A percentile compares a stretch with the other conserved stretches of the same genome.
These are phyloP conservation scores for Orthosia cruda DNA, from an alignment of 2,888 invertebrate genomes.

Conservation along the genomic window DNA sequence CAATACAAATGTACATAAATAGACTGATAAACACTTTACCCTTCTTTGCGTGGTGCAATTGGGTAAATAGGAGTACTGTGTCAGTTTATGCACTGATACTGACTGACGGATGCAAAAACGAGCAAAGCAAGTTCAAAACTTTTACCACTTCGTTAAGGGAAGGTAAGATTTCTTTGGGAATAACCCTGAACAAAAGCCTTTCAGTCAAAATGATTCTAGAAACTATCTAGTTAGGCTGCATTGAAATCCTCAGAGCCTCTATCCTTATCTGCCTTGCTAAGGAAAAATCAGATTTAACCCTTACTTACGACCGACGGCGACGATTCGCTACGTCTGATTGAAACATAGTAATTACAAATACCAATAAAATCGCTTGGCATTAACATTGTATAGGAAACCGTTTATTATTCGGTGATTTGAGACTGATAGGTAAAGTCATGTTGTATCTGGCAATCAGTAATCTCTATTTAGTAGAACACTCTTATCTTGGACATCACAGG, in stretches of 20 bases:
- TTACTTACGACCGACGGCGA: background rate
- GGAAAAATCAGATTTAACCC: background rate
- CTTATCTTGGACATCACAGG: too few relatives aligned
- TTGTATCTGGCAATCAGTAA: background rate
- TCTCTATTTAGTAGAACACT: background rate
- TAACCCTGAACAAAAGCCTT: too few relatives aligned
- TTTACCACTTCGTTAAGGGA: too few relatives aligned
- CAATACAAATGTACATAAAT: too few relatives aligned
- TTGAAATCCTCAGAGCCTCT: background rate
- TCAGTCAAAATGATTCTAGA: too few relatives aligned
- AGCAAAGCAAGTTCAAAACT: too few relatives aligned
- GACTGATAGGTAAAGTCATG: background rate
- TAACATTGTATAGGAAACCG: slow-evolving; percentile 8
- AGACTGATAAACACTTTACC: too few relatives aligned
- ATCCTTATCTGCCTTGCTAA: background rate
- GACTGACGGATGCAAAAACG: too few relatives aligned
- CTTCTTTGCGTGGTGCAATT: too few relatives aligned
- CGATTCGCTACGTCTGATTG: slow-evolving; percentile 36
- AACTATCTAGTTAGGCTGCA: background rate
- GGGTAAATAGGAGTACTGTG: too few relatives aligned
- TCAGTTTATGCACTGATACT: too few relatives aligned
- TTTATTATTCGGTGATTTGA: background rate
- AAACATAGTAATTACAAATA: slow-evolving; percentile 50
- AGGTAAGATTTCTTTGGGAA: too few relatives aligned
- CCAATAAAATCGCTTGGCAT: slow-evolving; percentile 17